Percentiles rank a stretch among this genome's conserved stretches.
phyloP scores from a whole-genome alignment of 2,797 vertebrate genomes.

The Gila robusta region DNA sequence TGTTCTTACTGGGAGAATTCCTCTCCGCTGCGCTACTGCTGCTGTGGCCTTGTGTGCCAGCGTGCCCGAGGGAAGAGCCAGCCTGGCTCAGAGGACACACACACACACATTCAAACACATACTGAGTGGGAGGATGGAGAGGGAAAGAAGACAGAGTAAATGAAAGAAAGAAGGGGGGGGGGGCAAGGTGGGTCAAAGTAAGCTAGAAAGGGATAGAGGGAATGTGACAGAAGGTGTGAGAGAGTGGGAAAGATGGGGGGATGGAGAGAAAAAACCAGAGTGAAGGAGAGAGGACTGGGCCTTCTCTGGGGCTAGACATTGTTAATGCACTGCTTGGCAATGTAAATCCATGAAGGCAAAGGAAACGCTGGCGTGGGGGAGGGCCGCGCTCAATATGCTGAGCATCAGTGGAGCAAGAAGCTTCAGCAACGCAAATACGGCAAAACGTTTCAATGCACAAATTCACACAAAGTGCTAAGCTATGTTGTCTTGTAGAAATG shows the following conservation, averaged over 20 bases:
- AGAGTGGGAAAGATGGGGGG: slow-evolving; percentile 1
- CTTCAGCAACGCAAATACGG: slow-evolving; percentile 27
- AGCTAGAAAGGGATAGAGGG: slow-evolving; percentile 26
- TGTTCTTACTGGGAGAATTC: slow-evolving; percentile 57
- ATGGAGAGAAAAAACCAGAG: neutral
- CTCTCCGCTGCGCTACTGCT: slow-evolving; percentile 43
- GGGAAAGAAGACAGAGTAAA: slow-evolving; percentile 28
- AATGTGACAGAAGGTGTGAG: slow-evolving; percentile 37
- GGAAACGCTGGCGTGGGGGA: slow-evolving; percentile 48
- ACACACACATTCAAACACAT: slow-evolving; percentile 28
- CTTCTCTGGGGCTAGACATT: slow-evolving; percentile 65
- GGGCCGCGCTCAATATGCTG: slow-evolving; percentile 29
- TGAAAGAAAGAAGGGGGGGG: slow-evolving; percentile 38
- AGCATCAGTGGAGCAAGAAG: slow-evolving; percentile 30
- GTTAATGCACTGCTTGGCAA: slow-evolving; percentile 68
- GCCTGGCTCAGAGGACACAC: slow-evolving; percentile 35
- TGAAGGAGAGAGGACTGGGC: slow-evolving; percentile 26
- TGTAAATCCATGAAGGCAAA: slow-evolving; percentile 60
- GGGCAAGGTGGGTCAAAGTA: slow-evolving; percentile 7
- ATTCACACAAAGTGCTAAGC: slow-evolving; percentile 22
- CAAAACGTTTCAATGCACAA: slow-evolving; percentile 43
- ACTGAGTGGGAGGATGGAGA: slow-evolving; percentile 33
- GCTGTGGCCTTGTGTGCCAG: slow-evolving; percentile 50
- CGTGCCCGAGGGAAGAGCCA: slow-evolving; percentile 34
- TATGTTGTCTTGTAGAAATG: slow-evolving; percentile 22